These are phyloP conservation scores for Rallus limicola DNA, from an alignment of 2,113 vertebrate species.

Conservation along the genomic window DNA sequence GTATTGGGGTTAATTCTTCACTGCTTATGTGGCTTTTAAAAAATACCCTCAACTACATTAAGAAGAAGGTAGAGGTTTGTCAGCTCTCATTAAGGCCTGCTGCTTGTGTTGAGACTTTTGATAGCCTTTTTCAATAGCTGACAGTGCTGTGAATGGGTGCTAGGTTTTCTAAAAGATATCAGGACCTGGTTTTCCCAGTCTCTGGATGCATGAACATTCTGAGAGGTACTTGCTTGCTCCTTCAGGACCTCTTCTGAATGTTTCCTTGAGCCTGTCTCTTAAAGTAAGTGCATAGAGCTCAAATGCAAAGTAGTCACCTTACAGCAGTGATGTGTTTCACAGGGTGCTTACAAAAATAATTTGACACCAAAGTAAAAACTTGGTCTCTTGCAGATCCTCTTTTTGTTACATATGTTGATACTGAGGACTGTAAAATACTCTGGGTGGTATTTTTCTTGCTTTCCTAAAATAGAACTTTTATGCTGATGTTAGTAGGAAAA, in stretches of 20 bases:
- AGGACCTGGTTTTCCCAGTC: neutral
- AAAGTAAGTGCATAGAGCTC: neutral
- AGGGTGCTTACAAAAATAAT: neutral
- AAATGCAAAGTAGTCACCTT: neutral
- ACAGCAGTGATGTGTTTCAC: neutral
- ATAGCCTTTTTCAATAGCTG: neutral
- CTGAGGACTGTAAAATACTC: neutral
- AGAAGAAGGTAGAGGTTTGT: neutral
- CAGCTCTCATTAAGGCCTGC: neutral
- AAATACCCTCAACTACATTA: neutral
- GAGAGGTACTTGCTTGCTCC: neutral
- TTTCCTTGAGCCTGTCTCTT: neutral
- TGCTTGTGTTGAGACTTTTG: neutral
- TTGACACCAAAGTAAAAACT: neutral
- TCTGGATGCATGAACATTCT: accelerated
- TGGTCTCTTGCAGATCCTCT: neutral
- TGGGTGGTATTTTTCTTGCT: neutral
- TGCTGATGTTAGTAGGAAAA: neutral
- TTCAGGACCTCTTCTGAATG: neutral
- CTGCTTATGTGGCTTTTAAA: neutral
- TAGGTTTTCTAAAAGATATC: neutral
- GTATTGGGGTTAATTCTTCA: neutral
- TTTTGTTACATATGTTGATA: neutral
- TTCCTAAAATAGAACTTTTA: neutral
- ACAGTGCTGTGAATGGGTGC: neutral